Evolutionary conservation across 2,113 vertebrate species (phyloP).

Genomic region (Tapirus terrestris): DNA sequence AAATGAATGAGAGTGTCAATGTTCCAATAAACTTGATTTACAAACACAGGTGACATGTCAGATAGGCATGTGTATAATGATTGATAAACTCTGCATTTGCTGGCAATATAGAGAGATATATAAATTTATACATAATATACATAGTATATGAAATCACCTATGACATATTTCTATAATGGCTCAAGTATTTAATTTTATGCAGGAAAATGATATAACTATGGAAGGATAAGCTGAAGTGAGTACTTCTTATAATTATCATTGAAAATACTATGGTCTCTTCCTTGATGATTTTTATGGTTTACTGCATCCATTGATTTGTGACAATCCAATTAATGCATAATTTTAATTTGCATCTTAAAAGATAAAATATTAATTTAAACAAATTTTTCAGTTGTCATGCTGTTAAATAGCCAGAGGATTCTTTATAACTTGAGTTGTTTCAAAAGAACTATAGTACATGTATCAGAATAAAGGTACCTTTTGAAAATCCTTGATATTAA

Average conservation of each 20-base stretch:
- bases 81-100: background rate
- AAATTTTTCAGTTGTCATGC: background rate
- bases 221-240: background rate
- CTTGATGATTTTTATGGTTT: background rate
- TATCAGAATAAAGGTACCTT: conserved; percentile 88
- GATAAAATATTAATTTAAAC: conserved; percentile 7
- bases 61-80: background rate
- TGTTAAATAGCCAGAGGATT: conserved; percentile 13
- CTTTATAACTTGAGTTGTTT: background rate
- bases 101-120: background rate
- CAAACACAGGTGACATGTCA: background rate
- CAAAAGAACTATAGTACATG: background rate
- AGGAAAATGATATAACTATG: background rate
- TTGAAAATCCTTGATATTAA: conserved; percentile 96
- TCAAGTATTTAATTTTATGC: background rate
- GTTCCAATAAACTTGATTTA: conserved; percentile 6
- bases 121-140: background rate
- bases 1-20: background rate
- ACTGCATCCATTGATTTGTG: background rate
- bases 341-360: conserved; percentile 11
- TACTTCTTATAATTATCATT: background rate
- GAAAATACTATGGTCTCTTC: background rate
- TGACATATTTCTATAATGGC: background rate
- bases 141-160: background rate
- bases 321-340: background rate